These are phyloP conservation scores for Aphodius sticticus DNA, from an alignment of 2,888 invertebrate species.

Conservation along the genomic window DNA sequence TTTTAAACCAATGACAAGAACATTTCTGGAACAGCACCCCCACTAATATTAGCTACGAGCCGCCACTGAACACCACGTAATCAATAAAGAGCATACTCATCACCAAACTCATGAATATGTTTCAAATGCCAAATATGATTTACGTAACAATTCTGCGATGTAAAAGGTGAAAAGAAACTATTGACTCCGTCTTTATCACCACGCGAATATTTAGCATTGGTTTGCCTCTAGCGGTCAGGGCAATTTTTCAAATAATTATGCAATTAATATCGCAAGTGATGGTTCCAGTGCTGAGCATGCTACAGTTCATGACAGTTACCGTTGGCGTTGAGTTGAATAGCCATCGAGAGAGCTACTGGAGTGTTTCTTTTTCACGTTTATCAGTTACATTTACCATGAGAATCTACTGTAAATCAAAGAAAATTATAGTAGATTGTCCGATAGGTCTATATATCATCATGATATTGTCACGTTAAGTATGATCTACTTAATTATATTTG, in stretches of 20 bases:
- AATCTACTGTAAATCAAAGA: background rate
- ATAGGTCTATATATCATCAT: background rate
- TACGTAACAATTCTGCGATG: background rate
- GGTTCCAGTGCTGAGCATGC: background rate
- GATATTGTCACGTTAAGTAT: too few species aligned
- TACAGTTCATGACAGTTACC: constrained; percentile 4
- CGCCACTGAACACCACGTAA: too few species aligned
- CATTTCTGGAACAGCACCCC: too few species aligned
- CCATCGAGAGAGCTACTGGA: constrained; percentile 4
- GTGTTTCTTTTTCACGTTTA: background rate
- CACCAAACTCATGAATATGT: background rate
- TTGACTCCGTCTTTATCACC: background rate
- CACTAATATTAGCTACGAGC: too few species aligned
- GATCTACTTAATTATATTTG: too few species aligned
- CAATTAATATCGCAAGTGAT: constrained; percentile 4
- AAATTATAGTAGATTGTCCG: background rate
- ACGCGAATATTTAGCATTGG: background rate
- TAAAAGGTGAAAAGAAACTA: background rate
- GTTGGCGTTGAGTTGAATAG: background rate
- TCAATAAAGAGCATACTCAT: too few species aligned
- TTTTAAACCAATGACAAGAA: too few species aligned
- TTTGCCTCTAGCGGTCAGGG: constrained; percentile 4
- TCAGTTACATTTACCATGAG: background rate
- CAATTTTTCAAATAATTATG: background rate
- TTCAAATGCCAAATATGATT: background rate